Evolutionary conservation across 2,797 vertebrate species (phyloP).

Genomic region (Hyperoplus lanceolatus): DNA sequence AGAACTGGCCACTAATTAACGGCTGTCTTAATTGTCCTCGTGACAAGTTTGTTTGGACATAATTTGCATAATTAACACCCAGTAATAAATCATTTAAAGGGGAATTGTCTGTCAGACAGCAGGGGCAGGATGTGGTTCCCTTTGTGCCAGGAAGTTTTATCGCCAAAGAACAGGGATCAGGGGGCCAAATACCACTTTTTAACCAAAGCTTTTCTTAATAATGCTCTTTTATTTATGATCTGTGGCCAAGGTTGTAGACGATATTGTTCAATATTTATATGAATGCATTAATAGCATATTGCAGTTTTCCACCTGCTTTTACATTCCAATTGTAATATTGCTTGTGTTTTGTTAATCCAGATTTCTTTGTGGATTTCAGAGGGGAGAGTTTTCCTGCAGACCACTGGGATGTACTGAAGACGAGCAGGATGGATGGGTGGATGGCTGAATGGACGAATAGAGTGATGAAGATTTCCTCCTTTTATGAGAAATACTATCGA

Average conservation of each 20-base stretch:
- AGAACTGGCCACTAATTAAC: conserved; percentile 97
- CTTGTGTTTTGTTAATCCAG: conserved; percentile 15
- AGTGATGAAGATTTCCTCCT: conserved; percentile 50
- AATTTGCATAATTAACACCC: conserved; percentile 99
- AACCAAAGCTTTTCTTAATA: conserved; percentile 46
- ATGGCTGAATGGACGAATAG: conserved; percentile 39
- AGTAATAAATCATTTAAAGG: conserved; percentile 99
- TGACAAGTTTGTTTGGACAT: conserved; percentile 99
- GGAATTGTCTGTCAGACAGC: conserved; percentile 92
- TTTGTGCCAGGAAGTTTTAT: conserved; percentile 84
- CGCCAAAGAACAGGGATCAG: conserved; percentile 71
- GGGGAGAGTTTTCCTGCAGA: conserved; percentile 97
- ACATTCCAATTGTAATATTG: neutral
- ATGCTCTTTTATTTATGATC: conserved; percentile 60
- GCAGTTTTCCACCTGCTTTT: conserved; percentile 1
- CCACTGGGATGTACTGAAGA: conserved; percentile 94
- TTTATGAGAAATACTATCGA: conserved; percentile 56
- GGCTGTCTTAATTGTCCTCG: conserved; percentile 99
- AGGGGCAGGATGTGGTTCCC: conserved; percentile 76
- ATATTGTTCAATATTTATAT: conserved; percentile 41
- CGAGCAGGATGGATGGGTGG: conserved; percentile 15
- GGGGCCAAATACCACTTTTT: conserved; percentile 61
- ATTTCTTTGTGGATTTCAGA: conserved; percentile 86
- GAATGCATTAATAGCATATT: conserved; percentile 13
- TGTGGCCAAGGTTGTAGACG: conserved; percentile 34